Evolutionary conservation across 53 echinoderm and acorn worm genomes (phyloP), one percentile per base, ranked within the genome.

Genomic region (Holothuria scabra): DNA sequence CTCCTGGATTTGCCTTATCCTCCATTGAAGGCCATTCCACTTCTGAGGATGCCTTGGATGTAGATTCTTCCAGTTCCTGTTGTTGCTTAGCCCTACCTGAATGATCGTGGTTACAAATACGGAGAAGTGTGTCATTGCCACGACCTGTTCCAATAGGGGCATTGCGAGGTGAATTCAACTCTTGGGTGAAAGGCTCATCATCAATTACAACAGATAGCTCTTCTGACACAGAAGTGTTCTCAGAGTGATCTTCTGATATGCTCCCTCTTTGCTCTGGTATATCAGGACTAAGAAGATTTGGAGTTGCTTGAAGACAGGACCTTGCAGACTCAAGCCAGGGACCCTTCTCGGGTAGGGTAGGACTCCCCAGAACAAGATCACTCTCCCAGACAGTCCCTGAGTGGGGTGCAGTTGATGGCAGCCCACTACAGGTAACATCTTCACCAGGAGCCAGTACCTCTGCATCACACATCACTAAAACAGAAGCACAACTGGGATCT

Each of bases 21-120:
- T 56, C 16, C 80, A 80, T 80, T 6, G 31, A 13, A 10, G 80
- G 80, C 82, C 82, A 81, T 25, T 81, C 82, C n/a, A 13, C 58
- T 78, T 13, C 78, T 78, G 23, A 55, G 44, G 82, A 6, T 48
- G 10, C 21, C n/a, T 32, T 32, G 1, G 71, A 29, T 23, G 71
- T 0, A 23, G 23, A 5, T 16, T 26, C 62, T 6, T 64, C 63
- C 31, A 28, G 28, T 31, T 64, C 65, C 4, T 61, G 82, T 22
- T 41, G 35, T 8, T 41, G 31, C 1, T 28, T n/a, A 28, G 37
- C n/a, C 61, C 37, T 38, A 81, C 41, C 37, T 33, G 71, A 79
- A 31, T 81, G 82, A 38, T 81, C 64, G 46, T 92, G 96, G 65
- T 92, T 87, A 70, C 96, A 96, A 25, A 96, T 96, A 28, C 93